Base-by-base conservation (phyloP, 2,797 vertebrate genomes). In the Enteromius thamalakanensis region DNA sequence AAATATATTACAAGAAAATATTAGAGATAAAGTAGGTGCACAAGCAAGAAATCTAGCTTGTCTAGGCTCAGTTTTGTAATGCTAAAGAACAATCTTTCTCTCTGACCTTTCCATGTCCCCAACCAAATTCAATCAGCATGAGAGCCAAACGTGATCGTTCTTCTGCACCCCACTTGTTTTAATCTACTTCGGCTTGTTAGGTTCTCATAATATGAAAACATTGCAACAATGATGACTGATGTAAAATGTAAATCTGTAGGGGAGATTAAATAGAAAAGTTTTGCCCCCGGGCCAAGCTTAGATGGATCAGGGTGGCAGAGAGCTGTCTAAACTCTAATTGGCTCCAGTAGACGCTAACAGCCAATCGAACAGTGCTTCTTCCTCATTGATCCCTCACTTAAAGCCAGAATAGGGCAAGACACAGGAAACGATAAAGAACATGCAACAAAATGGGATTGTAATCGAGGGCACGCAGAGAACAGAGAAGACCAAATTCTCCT, bases 281-380 rank as follows among this genome's bases (percentile, higher is more conserved):
- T 90, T 90, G 89, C 92, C 92, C 93, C 91, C 68, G 86, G 78
- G 86, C 92, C 88, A 62, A 85, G 90, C 90, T 91, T 91, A 88
- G 91, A 89, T 19, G 79, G 64, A 77, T 77, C 81, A 69, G 65
- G 75, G 53, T 49, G 53, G 37, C 85, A 85, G 91, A 89, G 89
- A 93, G 92, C 92, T 91, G 91, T 92, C 91, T 90, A 88, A 90
- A 92, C 91, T 91, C 91, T 94, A 94, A 94, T 93, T 94, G 91
- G 91, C 91, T 92, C 81, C 85, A 87, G 90, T 89, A 87, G 85
- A 93, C 90, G 86, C 86, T 89, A 90, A 90, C 86, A 89, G 86
- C 90, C 79, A 91, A 90, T 90, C 45, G 85, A 91, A 85, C 83
- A 76, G 79, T 86, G 85, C 72, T 89, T 90, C 90, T 90, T 89